Conservation (phyloP, 2,888 invertebrate genomes). For the Hymenopus coronatus region DNA sequence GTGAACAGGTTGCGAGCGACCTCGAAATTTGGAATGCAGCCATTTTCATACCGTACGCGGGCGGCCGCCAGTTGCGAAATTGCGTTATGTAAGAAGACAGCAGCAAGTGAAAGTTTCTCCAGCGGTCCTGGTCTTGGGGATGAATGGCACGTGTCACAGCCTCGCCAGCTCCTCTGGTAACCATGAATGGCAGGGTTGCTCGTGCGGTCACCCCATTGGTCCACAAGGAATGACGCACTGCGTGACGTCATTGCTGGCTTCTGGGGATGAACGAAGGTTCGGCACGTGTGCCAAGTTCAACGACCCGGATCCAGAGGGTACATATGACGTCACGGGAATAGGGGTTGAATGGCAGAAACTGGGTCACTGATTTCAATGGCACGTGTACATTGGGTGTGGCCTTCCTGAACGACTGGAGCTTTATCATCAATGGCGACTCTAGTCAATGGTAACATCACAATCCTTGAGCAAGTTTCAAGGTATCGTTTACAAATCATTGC, state of each 20-base stretch:
- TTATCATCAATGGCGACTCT: background rate
- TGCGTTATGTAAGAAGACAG: background rate
- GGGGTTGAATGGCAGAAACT: background rate
- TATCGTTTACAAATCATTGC: no score
- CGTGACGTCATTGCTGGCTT: background rate
- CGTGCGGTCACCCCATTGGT: constrained; percentile 1
- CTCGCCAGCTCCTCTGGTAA: background rate
- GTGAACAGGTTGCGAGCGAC: background rate
- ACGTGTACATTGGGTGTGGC: background rate
- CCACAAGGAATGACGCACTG: background rate
- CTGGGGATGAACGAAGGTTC: background rate
- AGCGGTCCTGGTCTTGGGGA: background rate
- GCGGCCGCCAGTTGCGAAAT: no score
- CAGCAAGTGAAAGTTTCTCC: background rate
- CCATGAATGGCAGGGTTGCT: background rate
- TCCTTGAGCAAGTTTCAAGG: no score
- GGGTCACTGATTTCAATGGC: background rate
- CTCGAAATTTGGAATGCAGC: background rate
- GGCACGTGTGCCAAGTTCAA: background rate
- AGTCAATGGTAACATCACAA: background rate
- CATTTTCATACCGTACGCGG: background rate
- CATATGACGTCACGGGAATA: background rate
- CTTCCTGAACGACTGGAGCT: no score
- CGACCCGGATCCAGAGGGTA: background rate
- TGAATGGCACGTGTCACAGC: background rate